These are phyloP conservation scores for Araneus ventricosus DNA, from an alignment of 1,140 invertebrate species.

Conservation along the genomic window DNA sequence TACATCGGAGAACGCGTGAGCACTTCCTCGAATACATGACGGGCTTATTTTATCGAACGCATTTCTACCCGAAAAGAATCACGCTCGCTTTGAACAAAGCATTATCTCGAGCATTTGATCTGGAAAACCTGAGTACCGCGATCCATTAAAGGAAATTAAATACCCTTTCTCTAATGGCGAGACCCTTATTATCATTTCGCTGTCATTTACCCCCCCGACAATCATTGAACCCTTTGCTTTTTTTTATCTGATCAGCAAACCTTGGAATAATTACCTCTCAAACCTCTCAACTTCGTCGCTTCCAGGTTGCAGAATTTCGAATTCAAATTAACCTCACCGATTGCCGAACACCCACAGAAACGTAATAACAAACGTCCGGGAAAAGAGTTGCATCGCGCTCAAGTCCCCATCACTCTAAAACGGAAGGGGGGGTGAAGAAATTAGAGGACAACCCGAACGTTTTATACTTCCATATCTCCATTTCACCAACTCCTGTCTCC, in stretches of 20 bases:
- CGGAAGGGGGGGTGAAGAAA: background rate
- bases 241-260: background rate
- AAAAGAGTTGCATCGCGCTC: background rate
- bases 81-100: background rate
- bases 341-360: background rate
- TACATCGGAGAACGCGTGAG: no score
- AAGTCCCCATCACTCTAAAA: background rate
- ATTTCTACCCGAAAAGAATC: no score
- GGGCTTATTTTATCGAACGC: no score
- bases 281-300: background rate
- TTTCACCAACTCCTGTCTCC: background rate
- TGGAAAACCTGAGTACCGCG: background rate
- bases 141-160: slow-evolving; percentile 56
- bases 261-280: slow-evolving; percentile 33
- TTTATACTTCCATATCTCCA: background rate
- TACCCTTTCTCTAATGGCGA: background rate
- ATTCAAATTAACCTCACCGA: slow-evolving; percentile 13
- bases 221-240: background rate
- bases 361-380: background rate
- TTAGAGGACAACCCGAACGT: background rate
- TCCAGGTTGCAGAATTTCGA: background rate
- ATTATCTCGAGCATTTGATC: background rate
- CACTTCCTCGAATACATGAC: no score
- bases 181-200: background rate
- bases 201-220: background rate